phyloP scores from a whole-genome alignment of 2,113 vertebrate species.

The Percina caprodes region DNA sequence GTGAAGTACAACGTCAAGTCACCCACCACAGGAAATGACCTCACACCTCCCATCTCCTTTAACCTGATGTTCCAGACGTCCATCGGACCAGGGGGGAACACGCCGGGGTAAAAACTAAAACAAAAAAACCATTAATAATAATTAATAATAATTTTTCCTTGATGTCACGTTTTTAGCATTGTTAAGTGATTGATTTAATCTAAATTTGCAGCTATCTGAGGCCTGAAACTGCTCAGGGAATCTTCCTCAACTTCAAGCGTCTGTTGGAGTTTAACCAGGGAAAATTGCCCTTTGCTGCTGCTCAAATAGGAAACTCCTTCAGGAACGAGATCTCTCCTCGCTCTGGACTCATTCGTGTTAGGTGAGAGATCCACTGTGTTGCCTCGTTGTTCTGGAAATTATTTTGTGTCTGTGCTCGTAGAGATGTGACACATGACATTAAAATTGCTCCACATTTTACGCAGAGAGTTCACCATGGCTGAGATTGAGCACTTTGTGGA shows the following conservation, averaged over 20 bases:
- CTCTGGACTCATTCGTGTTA: conserved; percentile 96
- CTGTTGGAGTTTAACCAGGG: conserved; percentile 99
- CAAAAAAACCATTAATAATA: not conserved
- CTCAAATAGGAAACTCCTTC: conserved; percentile 99
- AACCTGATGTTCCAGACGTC: conserved; percentile 99
- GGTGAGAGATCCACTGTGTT: conserved; percentile 66
- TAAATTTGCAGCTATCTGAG: conserved; percentile 90
- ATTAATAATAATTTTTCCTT: not conserved
- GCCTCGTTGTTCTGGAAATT: not conserved
- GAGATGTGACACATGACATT: not conserved
- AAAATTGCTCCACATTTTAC: not conserved
- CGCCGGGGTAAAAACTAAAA: conserved; percentile 87
- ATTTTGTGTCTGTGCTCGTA: not conserved
- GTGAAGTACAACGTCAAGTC: conserved; percentile 97
- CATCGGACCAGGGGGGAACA: conserved; percentile 97
- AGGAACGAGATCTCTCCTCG: conserved; percentile 98
- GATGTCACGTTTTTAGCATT: not conserved
- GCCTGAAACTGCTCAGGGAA: conserved; percentile 99
- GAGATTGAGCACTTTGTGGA: conserved; percentile 99
- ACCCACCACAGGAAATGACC: conserved; percentile 94
- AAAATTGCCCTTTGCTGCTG: conserved; percentile 97
- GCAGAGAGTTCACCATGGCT: conserved; percentile 99
- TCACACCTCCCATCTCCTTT: conserved; percentile 93
- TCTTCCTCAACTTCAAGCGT: conserved; percentile 99
- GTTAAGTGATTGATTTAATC: not conserved